phyloP scores from a whole-genome alignment of 2,888 invertebrate species.

The Therioaphis trifolii region DNA sequence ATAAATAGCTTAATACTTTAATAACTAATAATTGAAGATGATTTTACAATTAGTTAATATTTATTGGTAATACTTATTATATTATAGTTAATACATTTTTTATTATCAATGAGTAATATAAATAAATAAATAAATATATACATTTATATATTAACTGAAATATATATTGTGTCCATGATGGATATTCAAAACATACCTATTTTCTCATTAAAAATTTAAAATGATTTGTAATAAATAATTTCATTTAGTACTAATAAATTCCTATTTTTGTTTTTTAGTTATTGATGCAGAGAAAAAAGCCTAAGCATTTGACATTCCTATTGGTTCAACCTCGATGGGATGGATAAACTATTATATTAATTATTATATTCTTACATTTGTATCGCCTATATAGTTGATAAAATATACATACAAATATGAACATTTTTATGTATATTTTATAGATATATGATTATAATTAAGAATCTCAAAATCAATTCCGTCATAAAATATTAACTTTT shows the following conservation, averaged over 20 bases:
- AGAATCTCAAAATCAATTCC: slow-evolving; percentile 29
- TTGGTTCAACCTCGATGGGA: slow-evolving; percentile 36
- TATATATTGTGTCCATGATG: no score
- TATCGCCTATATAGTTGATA: slow-evolving; percentile 34
- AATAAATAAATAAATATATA: no score
- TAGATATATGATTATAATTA: slow-evolving; percentile 17
- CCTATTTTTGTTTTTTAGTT: slow-evolving; percentile 67
- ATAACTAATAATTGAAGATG: no score
- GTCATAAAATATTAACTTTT: slow-evolving; percentile 24
- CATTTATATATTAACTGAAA: no score
- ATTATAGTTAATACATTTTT: neutral
- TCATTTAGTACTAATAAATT: neutral
- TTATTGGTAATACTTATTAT: no score
- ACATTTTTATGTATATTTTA: slow-evolving; percentile 19
- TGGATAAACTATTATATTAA: slow-evolving; percentile 53
- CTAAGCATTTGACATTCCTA: slow-evolving; percentile 69
- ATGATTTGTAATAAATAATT: neutral
- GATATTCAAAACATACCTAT: no score
- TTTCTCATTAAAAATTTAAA: neutral
- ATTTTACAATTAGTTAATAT: no score
- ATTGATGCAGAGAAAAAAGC: slow-evolving; percentile 83
- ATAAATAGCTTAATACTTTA: no score
- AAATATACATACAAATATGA: slow-evolving; percentile 21
- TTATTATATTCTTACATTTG: slow-evolving; percentile 59
- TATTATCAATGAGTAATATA: neutral